Percentiles rank a stretch among this genome's conserved stretches.
Evolutionary conservation across 2,888 invertebrate species (phyloP).

Genomic region (Lasioglossum lativentre): DNA sequence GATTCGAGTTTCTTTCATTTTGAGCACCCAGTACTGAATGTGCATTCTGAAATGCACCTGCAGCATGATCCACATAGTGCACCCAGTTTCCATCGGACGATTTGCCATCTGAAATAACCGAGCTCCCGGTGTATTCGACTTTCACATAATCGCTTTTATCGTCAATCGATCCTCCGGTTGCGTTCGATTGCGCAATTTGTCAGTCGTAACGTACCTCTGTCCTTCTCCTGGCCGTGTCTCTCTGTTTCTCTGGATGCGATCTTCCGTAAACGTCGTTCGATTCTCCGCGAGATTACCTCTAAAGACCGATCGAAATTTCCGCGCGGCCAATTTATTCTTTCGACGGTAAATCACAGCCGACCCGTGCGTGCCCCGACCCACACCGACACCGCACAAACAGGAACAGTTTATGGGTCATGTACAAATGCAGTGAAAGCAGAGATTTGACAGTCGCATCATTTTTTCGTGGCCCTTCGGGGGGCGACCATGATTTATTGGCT

Average conservation of each 20-base stretch:
- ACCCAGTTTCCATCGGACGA: neutral
- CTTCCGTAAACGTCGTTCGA: neutral
- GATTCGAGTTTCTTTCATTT: neutral
- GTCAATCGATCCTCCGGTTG: constrained; percentile 20
- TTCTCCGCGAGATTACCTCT: constrained; percentile 22
- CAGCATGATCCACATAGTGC: neutral
- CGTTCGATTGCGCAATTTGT: constrained; percentile 34
- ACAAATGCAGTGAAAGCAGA: constrained; percentile 65
- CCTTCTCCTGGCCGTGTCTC: neutral
- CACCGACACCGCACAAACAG: constrained; percentile 16
- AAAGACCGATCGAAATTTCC: constrained; percentile 46
- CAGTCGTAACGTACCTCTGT: constrained; percentile 3
- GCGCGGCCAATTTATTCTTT: constrained; percentile 39
- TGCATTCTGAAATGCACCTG: neutral
- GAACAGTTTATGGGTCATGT: constrained; percentile 67
- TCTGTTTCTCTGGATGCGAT: neutral
- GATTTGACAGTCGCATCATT: constrained; percentile 67
- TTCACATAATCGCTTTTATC: constrained; percentile 35
- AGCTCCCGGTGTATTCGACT: constrained; percentile 16
- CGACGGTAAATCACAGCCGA: constrained; percentile 50
- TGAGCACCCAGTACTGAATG: neutral
- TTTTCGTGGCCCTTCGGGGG: constrained; percentile 26
- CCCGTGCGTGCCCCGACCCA: constrained; percentile 35
- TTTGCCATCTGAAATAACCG: neutral
- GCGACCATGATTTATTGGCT: constrained; percentile 24